These are phyloP conservation scores for Phalanger gymnotis DNA, from an alignment of 2,797 vertebrate genomes.

Conservation along the genomic window DNA sequence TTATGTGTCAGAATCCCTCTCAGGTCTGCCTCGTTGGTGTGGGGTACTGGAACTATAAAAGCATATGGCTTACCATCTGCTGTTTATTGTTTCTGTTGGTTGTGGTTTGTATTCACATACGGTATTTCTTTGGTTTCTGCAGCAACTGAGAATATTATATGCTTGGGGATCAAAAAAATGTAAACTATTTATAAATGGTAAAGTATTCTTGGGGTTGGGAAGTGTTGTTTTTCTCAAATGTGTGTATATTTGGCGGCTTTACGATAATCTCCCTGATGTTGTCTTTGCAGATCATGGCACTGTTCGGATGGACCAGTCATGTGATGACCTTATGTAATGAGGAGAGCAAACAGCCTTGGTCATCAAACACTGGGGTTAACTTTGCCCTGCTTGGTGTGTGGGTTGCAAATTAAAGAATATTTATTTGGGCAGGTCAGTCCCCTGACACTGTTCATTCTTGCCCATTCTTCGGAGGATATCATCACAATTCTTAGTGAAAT, in stretches of 20 bases:
- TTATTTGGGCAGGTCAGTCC: slow-evolving; percentile 67
- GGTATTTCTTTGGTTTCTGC: slow-evolving; percentile 84
- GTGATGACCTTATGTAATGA: slow-evolving; percentile 63
- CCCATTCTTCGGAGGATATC: slow-evolving; percentile 31
- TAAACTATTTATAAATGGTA: slow-evolving; percentile 87
- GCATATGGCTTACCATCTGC: slow-evolving; percentile 81
- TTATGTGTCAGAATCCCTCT: slow-evolving; percentile 58
- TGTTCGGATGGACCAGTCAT: slow-evolving; percentile 51
- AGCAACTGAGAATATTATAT: slow-evolving; percentile 83
- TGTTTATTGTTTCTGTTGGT: slow-evolving; percentile 85
- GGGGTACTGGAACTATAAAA: slow-evolving; percentile 21
- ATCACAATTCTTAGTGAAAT: neutral
- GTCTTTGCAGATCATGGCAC: slow-evolving; percentile 71
- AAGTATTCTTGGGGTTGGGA: slow-evolving; percentile 82
- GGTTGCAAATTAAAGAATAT: slow-evolving; percentile 72
- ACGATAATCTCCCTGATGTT: slow-evolving; percentile 80
- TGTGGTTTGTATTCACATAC: slow-evolving; percentile 84
- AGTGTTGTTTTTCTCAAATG: slow-evolving; percentile 81
- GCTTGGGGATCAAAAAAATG: slow-evolving; percentile 83
- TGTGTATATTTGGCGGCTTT: slow-evolving; percentile 83
- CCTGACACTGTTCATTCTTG: slow-evolving; percentile 42
- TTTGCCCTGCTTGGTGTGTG: slow-evolving; percentile 65
- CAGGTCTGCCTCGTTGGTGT: slow-evolving; percentile 62
- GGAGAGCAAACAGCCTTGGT: slow-evolving; percentile 64
- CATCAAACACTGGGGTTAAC: slow-evolving; percentile 79